A percentile compares a stretch with the other conserved stretches of the same genome.
These are phyloP conservation scores for Mesocentrotus franciscanus DNA, from an alignment of 53 echinoderm and acorn worm genomes.

Conservation along the genomic window DNA sequence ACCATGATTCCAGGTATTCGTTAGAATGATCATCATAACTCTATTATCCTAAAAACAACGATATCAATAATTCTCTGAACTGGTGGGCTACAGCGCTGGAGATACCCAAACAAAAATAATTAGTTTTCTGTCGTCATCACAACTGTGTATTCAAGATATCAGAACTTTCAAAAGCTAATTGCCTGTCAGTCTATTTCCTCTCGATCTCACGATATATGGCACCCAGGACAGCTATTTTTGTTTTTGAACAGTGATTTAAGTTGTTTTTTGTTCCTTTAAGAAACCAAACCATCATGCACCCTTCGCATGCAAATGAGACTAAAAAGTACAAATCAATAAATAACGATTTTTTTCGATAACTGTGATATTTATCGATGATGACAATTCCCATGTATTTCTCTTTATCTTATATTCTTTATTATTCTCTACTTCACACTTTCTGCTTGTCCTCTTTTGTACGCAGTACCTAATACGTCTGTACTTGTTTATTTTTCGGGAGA, in stretches of 20 bases:
- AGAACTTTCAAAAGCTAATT: conserved; percentile 22
- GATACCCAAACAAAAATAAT: neutral
- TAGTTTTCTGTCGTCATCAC: neutral
- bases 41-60: neutral
- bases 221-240: neutral
- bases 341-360: neutral
- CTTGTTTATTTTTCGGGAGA: no score
- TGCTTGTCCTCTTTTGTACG: no score
- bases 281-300: neutral
- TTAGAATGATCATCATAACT: neutral
- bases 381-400: no score
- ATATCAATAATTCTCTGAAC: neutral
- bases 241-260: neutral
- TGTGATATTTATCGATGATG: neutral
- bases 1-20: neutral
- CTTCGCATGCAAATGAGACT: no score
- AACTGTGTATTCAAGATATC: neutral
- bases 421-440: no score
- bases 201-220: neutral
- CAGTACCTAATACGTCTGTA: no score
- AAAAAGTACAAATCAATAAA: neutral
- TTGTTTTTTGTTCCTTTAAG: neutral
- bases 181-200: neutral
- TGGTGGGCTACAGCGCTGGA: neutral
- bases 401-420: no score